Conservation (phyloP, 1,140 invertebrate species). For the Nasonia vitripennis region DNA sequence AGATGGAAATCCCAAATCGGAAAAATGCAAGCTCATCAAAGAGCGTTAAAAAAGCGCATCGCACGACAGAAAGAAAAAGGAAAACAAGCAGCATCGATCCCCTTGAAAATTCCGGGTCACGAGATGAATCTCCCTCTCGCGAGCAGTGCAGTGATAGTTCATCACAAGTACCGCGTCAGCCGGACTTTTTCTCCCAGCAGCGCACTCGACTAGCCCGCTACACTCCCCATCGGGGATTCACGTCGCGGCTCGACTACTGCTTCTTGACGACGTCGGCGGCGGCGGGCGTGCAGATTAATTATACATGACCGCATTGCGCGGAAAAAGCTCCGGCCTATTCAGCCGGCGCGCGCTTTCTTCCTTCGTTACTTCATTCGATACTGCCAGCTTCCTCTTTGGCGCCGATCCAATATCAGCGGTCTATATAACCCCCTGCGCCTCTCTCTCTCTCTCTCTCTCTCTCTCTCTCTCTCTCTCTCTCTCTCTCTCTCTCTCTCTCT, state of each 20-base stretch:
- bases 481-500: background rate
- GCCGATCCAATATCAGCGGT: slow-evolving; percentile 42
- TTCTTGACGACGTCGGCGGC: background rate
- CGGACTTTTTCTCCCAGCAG: background rate
- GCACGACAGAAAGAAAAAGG: background rate
- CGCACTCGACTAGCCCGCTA: background rate
- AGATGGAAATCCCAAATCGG: no score
- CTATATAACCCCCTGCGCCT: background rate
- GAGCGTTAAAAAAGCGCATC: background rate
- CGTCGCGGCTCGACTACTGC: slow-evolving; percentile 12
- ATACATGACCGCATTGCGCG: slow-evolving; percentile 39
- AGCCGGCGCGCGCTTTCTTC: slow-evolving; percentile 24
- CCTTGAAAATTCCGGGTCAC: slow-evolving; percentile 24
- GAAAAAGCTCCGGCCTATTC: slow-evolving; percentile 35
- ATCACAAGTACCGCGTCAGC: background rate
- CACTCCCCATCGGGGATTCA: background rate
- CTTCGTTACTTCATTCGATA: slow-evolving; percentile 53
- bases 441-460: background rate
- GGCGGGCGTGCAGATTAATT: slow-evolving; percentile 24
- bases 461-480: background rate
- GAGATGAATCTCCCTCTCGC: background rate
- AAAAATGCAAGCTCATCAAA: background rate
- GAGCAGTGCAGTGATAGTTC: background rate
- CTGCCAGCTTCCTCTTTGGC: slow-evolving; percentile 48
- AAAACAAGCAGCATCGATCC: background rate